Evolutionary conservation across 2,113 vertebrate species (phyloP).

Genomic region (Petaurus breviceps): DNA sequence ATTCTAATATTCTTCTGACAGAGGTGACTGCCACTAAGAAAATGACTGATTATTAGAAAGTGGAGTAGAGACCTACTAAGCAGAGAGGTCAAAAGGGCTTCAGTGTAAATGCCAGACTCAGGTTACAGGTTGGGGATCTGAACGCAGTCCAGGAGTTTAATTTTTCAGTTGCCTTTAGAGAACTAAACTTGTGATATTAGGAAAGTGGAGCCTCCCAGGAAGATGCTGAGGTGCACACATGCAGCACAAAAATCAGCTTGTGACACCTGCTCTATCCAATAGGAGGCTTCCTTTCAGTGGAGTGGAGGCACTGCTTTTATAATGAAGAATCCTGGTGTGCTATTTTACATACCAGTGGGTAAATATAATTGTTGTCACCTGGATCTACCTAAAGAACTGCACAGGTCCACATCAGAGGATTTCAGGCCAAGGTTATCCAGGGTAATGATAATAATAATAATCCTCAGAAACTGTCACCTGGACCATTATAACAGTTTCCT

Average conservation of each 20-base stretch:
- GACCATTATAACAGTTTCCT: not conserved
- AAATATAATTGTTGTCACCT: not conserved
- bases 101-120: slow-evolving; percentile 39
- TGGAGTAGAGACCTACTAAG: slow-evolving; percentile 64
- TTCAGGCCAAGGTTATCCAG: not conserved
- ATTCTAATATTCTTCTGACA: slow-evolving; percentile 75
- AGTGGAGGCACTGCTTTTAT: not conserved
- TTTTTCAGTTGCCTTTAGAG: slow-evolving; percentile 61
- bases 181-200: not conserved
- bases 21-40: slow-evolving; percentile 77
- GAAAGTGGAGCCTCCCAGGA: not conserved
- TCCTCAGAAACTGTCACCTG: not conserved
- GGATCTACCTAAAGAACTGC: slow-evolving; percentile 8
- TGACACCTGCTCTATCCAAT: not conserved
- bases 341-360: not conserved
- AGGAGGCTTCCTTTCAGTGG: not conserved
- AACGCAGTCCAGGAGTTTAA: slow-evolving; percentile 35
- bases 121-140: slow-evolving; percentile 28
- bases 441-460: not conserved
- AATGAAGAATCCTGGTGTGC: not conserved
- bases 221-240: not conserved
- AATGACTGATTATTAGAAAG: slow-evolving; percentile 71
- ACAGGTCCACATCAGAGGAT: not conserved
- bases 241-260: not conserved
- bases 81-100: slow-evolving; percentile 67